Evolutionary conservation across 2,888 invertebrate genomes (phyloP).

Genomic region (Mythimna loreyi): DNA sequence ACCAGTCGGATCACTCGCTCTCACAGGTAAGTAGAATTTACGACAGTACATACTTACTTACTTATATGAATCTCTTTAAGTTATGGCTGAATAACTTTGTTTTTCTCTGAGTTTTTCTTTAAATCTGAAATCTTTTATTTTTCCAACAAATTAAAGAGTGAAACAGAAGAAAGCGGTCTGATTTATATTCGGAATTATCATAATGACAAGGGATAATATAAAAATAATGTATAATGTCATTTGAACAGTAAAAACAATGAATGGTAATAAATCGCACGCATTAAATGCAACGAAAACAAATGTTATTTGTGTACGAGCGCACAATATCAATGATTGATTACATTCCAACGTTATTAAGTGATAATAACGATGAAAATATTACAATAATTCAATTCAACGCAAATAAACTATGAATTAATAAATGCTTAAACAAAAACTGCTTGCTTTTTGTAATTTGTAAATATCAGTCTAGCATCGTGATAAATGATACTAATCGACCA

Average conservation of each 20-base stretch:
- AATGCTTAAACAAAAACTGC: slow-evolving; percentile 45
- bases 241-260: background rate
- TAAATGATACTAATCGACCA: slow-evolving; percentile 63
- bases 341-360: slow-evolving; percentile 32
- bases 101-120: slow-evolving; percentile 2
- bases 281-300: slow-evolving; percentile 27
- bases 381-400: slow-evolving; percentile 52
- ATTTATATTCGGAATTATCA: background rate
- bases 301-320: slow-evolving; percentile 16
- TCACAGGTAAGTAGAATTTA: slow-evolving; percentile 50
- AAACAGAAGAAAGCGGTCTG: background rate
- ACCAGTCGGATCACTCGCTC: slow-evolving; percentile 54
- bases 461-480: slow-evolving; percentile 58
- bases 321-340: slow-evolving; percentile 36
- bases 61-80: slow-evolving; percentile 37
- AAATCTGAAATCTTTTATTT: background rate
- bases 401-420: slow-evolving; percentile 57
- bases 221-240: background rate
- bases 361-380: slow-evolving; percentile 45
- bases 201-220: slow-evolving; percentile 1
- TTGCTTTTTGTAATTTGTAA: slow-evolving; percentile 51
- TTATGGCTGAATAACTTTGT: slow-evolving; percentile 8
- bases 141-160: background rate
- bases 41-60: slow-evolving; percentile 49
- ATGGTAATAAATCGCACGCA: background rate